phyloP scores from a whole-genome alignment of 2,888 invertebrate genomes.

The Hartigia nigra region DNA sequence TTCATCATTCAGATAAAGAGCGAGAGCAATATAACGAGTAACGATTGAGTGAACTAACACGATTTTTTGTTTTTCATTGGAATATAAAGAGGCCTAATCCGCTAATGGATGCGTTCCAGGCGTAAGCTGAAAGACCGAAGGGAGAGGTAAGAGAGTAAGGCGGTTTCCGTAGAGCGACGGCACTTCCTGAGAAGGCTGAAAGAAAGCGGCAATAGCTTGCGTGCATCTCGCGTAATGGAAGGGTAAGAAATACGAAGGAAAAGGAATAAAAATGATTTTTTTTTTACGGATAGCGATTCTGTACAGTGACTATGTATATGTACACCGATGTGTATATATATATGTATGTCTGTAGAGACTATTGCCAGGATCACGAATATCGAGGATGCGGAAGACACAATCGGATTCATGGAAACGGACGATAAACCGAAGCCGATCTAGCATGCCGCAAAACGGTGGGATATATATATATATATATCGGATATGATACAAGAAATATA shows the following conservation, averaged over 20 bases:
- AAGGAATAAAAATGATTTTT: neutral
- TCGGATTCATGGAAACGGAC: slow-evolving; percentile 22
- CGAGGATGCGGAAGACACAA: slow-evolving; percentile 1
- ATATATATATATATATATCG: neutral
- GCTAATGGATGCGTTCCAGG: neutral
- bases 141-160: neutral
- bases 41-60: neutral
- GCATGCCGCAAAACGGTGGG: neutral
- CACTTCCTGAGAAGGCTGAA: neutral
- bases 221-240: neutral
- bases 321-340: neutral
- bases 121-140: neutral
- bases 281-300: neutral
- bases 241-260: neutral
- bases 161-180: neutral
- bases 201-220: neutral
- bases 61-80: neutral
- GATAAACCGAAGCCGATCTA: slow-evolving; percentile 40
- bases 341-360: neutral
- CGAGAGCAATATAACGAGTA: neutral
- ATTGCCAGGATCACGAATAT: neutral
- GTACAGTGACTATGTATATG: neutral
- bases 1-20: neutral
- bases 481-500: neutral
- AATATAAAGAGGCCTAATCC: neutral